Evolutionary conservation across 1,140 invertebrate species (phyloP), one percentile per base, ranked within the genome.

Genomic region (Ganaspis sp.): DNA sequence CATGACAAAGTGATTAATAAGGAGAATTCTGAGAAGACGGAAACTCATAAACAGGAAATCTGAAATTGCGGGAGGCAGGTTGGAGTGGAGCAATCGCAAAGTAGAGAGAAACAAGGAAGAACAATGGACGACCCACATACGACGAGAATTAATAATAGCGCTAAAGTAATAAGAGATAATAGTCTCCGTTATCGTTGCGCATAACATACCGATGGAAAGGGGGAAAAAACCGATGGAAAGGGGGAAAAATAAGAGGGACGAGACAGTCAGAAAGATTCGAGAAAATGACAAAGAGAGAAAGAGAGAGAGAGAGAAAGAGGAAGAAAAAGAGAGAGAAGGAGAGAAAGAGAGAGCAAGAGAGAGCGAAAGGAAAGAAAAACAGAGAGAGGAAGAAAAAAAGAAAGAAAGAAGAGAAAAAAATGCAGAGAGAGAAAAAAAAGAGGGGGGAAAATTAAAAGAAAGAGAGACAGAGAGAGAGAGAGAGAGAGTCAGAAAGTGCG

Each of bases 151-250:
- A 84, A 84, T 58, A 82, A 84, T 49, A 72, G 75, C 64, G 71
- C 45, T 73, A 80, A 84, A 81, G 77, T 84, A 81, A 84, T 75
- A 71, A 84, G 77, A 81, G 82, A 84, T 84, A 84, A 84, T 83
- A 72, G 77, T 53, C 70, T 80, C 78, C 80, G 76, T 84, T 84
- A 84, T 84, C 80, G 80, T 73, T 69, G 75, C 23, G 21, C 26
- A 64, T 23, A 64, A 15, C 23, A 21, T 26, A 15, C 54, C 21
- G 23, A 42, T 6, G 17, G 54, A 12, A 45, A 19, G 1, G n/a
- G 37, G 12, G 19, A 8, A 17, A n/a, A n/a, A n/a, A n/a, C n/a
- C n/a, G n/a, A n/a, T n/a, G n/a, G n/a, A n/a, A n/a, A n/a, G 26
- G 37, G 9, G 45, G 19, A 45, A 34, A 34, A 8, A 69, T 34